Evolutionary conservation across 2,888 invertebrate species (phyloP).

Genomic region (Notodromas monacha): DNA sequence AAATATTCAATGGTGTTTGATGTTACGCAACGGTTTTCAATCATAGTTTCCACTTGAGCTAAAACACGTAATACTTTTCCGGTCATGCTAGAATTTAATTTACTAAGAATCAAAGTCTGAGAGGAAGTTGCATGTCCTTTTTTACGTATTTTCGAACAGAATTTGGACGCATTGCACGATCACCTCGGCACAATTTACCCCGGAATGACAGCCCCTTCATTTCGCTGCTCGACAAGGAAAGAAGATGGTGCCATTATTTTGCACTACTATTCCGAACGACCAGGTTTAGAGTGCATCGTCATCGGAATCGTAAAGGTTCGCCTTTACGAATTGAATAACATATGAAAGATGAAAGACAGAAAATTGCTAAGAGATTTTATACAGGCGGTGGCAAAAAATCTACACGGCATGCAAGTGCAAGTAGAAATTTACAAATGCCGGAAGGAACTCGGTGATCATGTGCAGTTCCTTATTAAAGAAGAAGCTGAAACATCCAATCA

Average conservation of each 20-base stretch:
- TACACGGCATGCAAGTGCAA: constrained; percentile 69
- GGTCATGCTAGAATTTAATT: too few relatives aligned
- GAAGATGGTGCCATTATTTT: constrained; percentile 62
- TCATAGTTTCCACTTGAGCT: too few relatives aligned
- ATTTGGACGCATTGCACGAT: constrained; percentile 77
- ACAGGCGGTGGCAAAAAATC: constrained; percentile 64
- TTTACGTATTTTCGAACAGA: constrained; percentile 22
- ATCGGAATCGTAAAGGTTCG: constrained; percentile 76
- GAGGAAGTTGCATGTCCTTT: too few relatives aligned
- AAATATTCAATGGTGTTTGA: too few relatives aligned
- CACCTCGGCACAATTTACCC: constrained; percentile 75
- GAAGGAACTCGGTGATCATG: constrained; percentile 59
- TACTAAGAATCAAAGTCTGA: too few relatives aligned
- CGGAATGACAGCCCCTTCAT: constrained; percentile 77
- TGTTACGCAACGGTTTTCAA: too few relatives aligned
- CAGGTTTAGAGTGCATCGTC: constrained; percentile 73
- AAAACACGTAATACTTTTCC: too few relatives aligned
- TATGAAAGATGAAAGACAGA: constrained; percentile 5
- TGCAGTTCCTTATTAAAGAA: constrained; percentile 67
- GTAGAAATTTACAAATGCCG: constrained; percentile 51
- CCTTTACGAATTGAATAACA: neutral
- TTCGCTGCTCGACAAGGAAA: constrained; percentile 61
- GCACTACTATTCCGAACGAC: constrained; percentile 82
- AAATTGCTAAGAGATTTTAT: constrained; percentile 11
- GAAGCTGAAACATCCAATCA: too few relatives aligned